Evolutionary conservation across 2,113 vertebrate genomes (phyloP).

Genomic region (Osmerus mordax): DNA sequence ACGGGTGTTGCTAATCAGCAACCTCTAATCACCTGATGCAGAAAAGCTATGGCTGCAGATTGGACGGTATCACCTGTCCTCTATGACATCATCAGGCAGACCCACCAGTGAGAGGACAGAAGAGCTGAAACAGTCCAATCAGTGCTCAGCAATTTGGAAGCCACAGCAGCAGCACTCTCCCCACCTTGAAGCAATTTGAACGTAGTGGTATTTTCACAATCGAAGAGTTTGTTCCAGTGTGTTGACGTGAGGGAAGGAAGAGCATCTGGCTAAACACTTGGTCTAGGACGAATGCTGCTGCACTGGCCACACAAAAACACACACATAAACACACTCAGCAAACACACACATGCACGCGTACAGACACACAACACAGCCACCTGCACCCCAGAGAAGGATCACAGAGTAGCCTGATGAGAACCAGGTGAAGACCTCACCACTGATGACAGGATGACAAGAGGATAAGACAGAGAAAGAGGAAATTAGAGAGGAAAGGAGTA

Average conservation of each 20-base stretch:
- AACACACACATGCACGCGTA: no score
- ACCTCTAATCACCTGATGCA: no score
- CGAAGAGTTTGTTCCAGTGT: conserved; percentile 11
- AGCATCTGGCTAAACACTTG: conserved; percentile 13
- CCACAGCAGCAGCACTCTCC: not conserved
- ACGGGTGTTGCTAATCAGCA: no score
- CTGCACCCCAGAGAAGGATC: conserved; percentile 25
- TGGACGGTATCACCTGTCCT: no score
- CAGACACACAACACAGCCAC: conserved; percentile 10
- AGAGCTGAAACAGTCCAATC: no score
- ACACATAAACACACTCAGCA: no score
- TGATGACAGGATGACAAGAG: not conserved
- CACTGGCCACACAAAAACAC: no score
- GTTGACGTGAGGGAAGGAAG: conserved; percentile 19
- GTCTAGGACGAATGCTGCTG: conserved; percentile 6
- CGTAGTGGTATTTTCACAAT: not conserved
- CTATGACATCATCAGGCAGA: no score
- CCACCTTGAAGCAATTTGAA: conserved; percentile 6
- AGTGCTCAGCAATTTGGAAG: no score
- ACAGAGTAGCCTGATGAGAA: conserved; percentile 18
- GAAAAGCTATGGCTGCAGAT: no score
- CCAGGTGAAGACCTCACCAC: conserved; percentile 22
- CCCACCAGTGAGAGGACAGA: no score
- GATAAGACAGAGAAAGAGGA: not conserved
- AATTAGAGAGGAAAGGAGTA: not conserved